These are phyloP conservation scores for Myotis myotis DNA, from an alignment of 2,797 vertebrate species.

Conservation along the genomic window DNA sequence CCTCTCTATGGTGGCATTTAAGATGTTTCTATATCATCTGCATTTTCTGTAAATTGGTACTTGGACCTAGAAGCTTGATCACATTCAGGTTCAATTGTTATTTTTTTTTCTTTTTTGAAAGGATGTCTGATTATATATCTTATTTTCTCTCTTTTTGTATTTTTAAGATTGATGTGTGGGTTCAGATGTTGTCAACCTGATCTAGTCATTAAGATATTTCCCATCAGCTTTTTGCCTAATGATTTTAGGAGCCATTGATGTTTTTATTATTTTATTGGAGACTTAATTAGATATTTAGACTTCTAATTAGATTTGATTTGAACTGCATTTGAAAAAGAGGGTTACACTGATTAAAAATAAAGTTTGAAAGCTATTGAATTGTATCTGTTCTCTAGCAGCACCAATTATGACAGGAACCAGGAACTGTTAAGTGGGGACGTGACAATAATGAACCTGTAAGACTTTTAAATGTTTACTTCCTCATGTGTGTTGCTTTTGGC, in stretches of 20 bases:
- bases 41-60: constrained; percentile 40
- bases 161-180: neutral
- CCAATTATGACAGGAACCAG: constrained; percentile 1
- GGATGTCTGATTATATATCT: neutral
- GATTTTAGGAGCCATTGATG: constrained; percentile 36
- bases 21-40: neutral
- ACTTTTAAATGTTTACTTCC: constrained; percentile 50
- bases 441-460: constrained; percentile 21
- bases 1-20: neutral
- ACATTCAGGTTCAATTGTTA: neutral
- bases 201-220: constrained; percentile 37
- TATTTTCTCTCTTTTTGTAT: neutral
- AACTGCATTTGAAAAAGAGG: constrained; percentile 52
- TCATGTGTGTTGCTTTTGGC: constrained; percentile 58
- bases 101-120: neutral
- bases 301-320: constrained; percentile 54
- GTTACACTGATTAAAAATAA: constrained; percentile 42
- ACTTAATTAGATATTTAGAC: constrained; percentile 1
- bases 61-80: constrained; percentile 29
- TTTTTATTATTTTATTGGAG: constrained; percentile 40
- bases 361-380: constrained; percentile 4
- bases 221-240: constrained; percentile 36
- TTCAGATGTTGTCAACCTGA: constrained; percentile 15
- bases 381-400: constrained; percentile 14
- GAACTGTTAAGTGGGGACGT: constrained; percentile 32